These are phyloP conservation scores for Eristalis intricaria DNA, from an alignment of 2,888 invertebrate genomes.

Conservation along the genomic window DNA sequence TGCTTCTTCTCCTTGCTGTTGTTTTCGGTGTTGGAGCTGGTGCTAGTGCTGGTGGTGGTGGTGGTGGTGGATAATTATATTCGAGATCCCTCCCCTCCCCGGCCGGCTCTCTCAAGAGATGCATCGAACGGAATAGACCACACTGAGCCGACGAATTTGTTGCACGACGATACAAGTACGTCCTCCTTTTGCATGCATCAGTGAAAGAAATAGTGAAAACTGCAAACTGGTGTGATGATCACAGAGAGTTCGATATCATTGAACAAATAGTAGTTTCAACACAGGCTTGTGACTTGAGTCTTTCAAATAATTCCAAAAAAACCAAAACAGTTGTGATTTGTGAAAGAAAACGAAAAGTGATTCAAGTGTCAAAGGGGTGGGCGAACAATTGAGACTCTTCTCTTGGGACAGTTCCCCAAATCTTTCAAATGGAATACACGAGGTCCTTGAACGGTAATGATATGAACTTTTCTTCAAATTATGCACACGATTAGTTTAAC, in stretches of 20 bases:
- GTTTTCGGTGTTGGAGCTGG: too few relatives aligned
- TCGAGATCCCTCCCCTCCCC: background rate
- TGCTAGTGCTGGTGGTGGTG: too few relatives aligned
- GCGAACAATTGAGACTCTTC: too few relatives aligned
- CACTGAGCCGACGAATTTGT: conserved; percentile 40
- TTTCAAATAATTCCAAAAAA: too few relatives aligned
- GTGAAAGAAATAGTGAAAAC: conserved; percentile 49
- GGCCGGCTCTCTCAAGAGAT: background rate
- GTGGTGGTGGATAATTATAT: background rate
- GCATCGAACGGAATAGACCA: conserved; percentile 28
- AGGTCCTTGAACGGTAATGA: conserved; percentile 66
- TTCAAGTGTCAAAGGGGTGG: too few relatives aligned
- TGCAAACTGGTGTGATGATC: background rate
- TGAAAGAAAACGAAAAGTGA: too few relatives aligned
- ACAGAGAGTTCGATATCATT: background rate
- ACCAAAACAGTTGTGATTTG: too few relatives aligned
- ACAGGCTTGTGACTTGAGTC: too few relatives aligned
- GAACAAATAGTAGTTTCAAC: background rate
- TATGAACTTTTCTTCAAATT: background rate
- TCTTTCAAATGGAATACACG: conserved; percentile 65
- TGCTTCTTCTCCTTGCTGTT: background rate
- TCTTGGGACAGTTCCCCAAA: too few relatives aligned
- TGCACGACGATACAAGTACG: conserved; percentile 39
- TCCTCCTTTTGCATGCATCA: conserved; percentile 34
- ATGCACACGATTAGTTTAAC: background rate